Base-by-base conservation (phyloP, 2,888 invertebrate genomes). In the Drosophila mettleri region DNA sequence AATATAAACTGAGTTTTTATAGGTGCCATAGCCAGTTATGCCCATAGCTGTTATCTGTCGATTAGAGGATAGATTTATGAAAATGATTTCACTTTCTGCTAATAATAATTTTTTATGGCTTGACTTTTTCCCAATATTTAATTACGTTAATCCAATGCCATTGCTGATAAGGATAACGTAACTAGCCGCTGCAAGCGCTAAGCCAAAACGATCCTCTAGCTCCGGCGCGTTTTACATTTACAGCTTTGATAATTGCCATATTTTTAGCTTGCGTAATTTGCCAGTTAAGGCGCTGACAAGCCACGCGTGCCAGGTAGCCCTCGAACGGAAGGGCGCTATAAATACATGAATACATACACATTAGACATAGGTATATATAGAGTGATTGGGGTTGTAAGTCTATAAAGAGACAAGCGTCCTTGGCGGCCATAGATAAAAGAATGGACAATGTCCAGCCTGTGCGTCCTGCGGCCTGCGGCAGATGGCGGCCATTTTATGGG, bases 31-130 rank as follows among this genome's bases (percentile, higher is more conserved):
- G 22, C n/a, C 16, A 0, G 12, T 14, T 27, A 16, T 2, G 14
- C 24, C 36, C n/a, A 36, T 27, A 12, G 12, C 0, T 34, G 8
- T 41, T 67, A 53, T 68, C 67, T 10, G 0, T 1, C 33, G 55
- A 63, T 73, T 59, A 74, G 22, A 29, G 36, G 43, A 69, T 67
- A 29, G 70, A 80, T 78, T 82, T 86, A 79, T 77, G 77, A 69
- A 65, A 69, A 24, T 51, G 46, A 65, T 63, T 58, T 65, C 10
- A 51, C 4, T 33, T 41, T 36, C 18, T 45, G 58, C 41, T 53
- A 53, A 43, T 62, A 53, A 48, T 51, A 51, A 54, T 10, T 33
- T 43, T 61, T 49, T 69, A 34, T 60, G 36, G 10, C 18, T 29
- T 31, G 6, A 33, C 16, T 39, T 58, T 57, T 36, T 10, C n/a